Evolutionary conservation across 2,888 invertebrate genomes (phyloP), one percentile per base, ranked within the genome.

Genomic region (Eurytoma adleriae): DNA sequence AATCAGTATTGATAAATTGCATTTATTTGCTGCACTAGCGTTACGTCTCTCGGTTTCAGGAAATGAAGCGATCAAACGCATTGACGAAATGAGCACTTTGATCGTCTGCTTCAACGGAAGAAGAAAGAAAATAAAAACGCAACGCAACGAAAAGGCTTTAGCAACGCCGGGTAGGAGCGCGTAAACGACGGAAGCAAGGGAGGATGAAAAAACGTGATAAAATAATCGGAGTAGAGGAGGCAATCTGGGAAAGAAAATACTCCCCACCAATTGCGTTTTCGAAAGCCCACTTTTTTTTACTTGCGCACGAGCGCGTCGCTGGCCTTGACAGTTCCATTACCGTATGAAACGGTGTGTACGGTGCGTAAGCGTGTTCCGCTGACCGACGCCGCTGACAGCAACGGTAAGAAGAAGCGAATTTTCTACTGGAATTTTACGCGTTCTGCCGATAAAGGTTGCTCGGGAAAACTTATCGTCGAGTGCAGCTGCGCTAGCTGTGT

Each of bases 241-340:
- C 1, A n/a, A 59, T 12, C 20, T 16, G 20, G 5, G n/a, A 70
- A 56, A 70, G 48, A 61, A 30, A 48, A 40, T 20, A 10, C 27
- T 20, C 27, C 20, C 50, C 40, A 7, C 13, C 12, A 14, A 18
- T 18, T 18, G n/a, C 13, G n/a, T 14, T 10, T 3, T 27, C 16
- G 16, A 5, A 16, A 27, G 27, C 61, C 61, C 72, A 62, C 62
- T 79, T 69, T 68, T 56, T 68, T 71, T 16, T 12, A 10, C 73
- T 13, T 40, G 24, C 48, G 30, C 67, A 30, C 13, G 24, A 24
- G 54, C 20, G 30, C n/a, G 3, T 10, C 64, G 48, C 59, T 81
- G 85, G 85, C 87, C 87, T 88, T 89, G 89, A 89, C 89, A 88
- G 89, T 89, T 88, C 88, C 88, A 89, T 89, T 89, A 88, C 86